phyloP scores from a whole-genome alignment of 2,888 invertebrate species.

The Callimorpha dominula region DNA sequence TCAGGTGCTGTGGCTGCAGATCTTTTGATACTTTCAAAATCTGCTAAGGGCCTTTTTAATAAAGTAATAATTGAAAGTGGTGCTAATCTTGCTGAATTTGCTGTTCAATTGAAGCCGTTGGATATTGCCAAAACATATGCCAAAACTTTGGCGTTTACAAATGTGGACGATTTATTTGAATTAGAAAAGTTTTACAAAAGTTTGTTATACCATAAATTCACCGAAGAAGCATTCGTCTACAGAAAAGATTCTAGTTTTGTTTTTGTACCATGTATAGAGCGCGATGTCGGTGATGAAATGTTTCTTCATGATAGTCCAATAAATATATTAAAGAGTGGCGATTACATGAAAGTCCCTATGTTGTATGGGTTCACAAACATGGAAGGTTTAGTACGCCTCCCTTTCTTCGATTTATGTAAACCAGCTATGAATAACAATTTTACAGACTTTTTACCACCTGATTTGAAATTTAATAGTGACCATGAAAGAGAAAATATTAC shows the following conservation, averaged over 20 bases:
- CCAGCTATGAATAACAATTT: conserved; percentile 11
- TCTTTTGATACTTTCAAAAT: conserved; percentile 14
- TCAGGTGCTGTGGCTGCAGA: conserved; percentile 14
- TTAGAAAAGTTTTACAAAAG: conserved; percentile 15
- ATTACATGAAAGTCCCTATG: conserved; percentile 10
- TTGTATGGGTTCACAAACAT: conserved; percentile 15
- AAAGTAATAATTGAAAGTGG: conserved; percentile 19
- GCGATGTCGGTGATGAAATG: conserved; percentile 6
- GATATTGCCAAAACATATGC: conserved; percentile 10
- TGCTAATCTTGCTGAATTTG: conserved; percentile 7
- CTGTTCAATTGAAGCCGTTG: conserved; percentile 9
- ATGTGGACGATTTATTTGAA: conserved; percentile 7
- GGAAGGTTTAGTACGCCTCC: conserved; percentile 6
- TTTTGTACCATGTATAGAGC: conserved; percentile 15
- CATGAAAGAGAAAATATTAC: background rate
- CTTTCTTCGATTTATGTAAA: conserved; percentile 7
- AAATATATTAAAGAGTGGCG: conserved; percentile 8
- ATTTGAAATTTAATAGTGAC: conserved; percentile 8
- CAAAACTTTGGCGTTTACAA: conserved; percentile 2
- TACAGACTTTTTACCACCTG: conserved; percentile 13
- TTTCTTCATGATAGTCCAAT: conserved; percentile 8
- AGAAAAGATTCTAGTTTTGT: conserved; percentile 12
- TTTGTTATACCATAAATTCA: background rate
- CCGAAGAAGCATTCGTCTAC: background rate
- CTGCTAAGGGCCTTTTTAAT: conserved; percentile 13